Conservation (phyloP, 2,797 vertebrate genomes). For the Rhodeus uyekii region DNA sequence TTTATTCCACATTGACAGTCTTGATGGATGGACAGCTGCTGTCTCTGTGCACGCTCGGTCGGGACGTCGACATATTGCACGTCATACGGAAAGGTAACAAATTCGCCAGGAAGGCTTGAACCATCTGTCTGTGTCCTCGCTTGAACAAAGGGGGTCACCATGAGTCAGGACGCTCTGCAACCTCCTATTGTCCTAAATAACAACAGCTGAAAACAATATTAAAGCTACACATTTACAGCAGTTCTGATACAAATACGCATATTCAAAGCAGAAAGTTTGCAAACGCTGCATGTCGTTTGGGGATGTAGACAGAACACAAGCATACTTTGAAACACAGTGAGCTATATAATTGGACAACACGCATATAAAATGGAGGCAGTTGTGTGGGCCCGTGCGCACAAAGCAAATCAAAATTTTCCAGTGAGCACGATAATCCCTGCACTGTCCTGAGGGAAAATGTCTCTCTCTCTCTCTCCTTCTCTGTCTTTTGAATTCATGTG, state of each 20-base stretch:
- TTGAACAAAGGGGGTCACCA: conserved; percentile 77
- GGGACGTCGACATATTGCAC: conserved; percentile 87
- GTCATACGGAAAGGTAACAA: conserved; percentile 89
- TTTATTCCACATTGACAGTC: conserved; percentile 67
- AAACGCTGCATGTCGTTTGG: not conserved
- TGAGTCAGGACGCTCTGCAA: conserved; percentile 64
- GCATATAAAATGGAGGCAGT: conserved; percentile 31
- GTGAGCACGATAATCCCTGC: conserved; percentile 37
- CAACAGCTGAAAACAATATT: conserved; percentile 20
- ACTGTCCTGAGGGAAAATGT: conserved; percentile 43
- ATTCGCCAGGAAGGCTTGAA: conserved; percentile 82
- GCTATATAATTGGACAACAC: conserved; percentile 27
- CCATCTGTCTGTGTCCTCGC: conserved; percentile 86
- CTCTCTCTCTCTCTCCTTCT: conserved; percentile 53
- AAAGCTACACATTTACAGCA: not conserved
- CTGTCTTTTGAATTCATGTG: conserved; percentile 50
- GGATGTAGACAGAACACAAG: conserved; percentile 15
- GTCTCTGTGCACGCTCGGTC: conserved; percentile 80
- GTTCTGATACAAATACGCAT: not conserved
- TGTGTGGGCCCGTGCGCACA: conserved; percentile 26
- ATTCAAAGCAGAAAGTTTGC: conserved; percentile 16
- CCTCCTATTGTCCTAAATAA: conserved; percentile 68
- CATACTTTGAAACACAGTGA: conserved; percentile 16
- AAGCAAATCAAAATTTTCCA: conserved; percentile 45
- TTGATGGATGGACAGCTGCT: conserved; percentile 83